Evolutionary conservation across 2,113 vertebrate species (phyloP).

Genomic region (Heteronetta atricapilla): DNA sequence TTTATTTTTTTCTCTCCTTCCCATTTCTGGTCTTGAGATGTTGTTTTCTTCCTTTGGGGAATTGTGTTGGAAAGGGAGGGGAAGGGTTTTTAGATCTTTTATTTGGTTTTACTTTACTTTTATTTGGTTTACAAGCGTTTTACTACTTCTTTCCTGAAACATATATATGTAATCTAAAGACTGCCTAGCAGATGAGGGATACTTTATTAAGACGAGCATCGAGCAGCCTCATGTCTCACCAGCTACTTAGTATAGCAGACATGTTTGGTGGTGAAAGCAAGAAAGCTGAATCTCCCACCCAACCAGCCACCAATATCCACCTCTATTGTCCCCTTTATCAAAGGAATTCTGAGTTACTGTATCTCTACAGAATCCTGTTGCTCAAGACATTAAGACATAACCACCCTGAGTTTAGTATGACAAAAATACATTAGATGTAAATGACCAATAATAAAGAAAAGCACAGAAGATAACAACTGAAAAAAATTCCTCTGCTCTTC

Average conservation of each 20-base stretch:
- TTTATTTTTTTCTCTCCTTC: not conserved
- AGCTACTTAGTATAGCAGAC: not conserved
- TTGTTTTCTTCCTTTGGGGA: not conserved
- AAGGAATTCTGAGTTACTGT: not conserved
- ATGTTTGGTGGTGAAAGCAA: not conserved
- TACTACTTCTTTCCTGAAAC: not conserved
- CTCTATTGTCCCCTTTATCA: not conserved
- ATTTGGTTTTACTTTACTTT: not conserved
- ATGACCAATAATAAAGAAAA: not conserved
- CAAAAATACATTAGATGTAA: not conserved
- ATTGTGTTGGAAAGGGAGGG: not conserved
- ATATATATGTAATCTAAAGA: not conserved
- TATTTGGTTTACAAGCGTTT: not conserved
- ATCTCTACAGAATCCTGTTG: not conserved
- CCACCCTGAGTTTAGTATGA: not conserved
- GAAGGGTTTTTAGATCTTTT: not conserved
- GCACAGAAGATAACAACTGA: not conserved
- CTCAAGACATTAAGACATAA: not conserved
- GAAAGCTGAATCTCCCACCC: not conserved
- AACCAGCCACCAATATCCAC: not conserved
- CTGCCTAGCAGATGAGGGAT: not conserved
- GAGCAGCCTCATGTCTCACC: not conserved
- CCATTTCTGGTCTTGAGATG: not conserved
- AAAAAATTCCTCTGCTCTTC: not conserved
- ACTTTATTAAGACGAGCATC: not conserved